These are phyloP conservation scores for Eupsittula cactorum DNA, from an alignment of 2,113 vertebrate species.

Conservation along the genomic window DNA sequence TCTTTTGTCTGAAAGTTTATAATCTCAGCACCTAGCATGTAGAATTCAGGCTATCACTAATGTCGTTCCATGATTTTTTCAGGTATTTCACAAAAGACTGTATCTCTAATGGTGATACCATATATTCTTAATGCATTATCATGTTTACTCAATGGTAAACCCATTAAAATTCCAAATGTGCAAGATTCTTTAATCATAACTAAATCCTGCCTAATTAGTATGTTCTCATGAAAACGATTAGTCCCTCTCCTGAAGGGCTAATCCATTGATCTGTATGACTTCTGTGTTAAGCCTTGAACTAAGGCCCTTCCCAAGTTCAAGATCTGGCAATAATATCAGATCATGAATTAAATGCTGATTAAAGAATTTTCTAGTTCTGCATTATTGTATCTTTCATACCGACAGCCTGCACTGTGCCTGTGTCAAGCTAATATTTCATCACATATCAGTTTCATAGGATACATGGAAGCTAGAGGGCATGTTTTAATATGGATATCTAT, in stretches of 20 bases:
- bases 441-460: not conserved
- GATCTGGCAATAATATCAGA: constrained; percentile 17
- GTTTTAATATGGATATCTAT: not conserved
- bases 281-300: constrained; percentile 5
- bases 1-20: not conserved
- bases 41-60: not conserved
- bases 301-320: not conserved
- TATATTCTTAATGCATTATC: not conserved
- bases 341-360: not conserved
- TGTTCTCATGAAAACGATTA: constrained; percentile 65
- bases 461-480: not conserved
- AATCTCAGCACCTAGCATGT: not conserved
- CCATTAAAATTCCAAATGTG: constrained; percentile 19
- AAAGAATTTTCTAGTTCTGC: not conserved
- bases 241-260: constrained; percentile 28
- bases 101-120: not conserved
- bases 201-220: constrained; percentile 54
- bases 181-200: constrained; percentile 25
- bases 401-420: not conserved
- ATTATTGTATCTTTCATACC: not conserved
- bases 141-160: not conserved
- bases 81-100: not conserved
- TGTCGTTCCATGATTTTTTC: not conserved
- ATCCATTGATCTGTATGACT: constrained; percentile 38
- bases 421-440: not conserved